Evolutionary conservation across 2,888 invertebrate species (phyloP).

Genomic region (Crepidodera aurea): DNA sequence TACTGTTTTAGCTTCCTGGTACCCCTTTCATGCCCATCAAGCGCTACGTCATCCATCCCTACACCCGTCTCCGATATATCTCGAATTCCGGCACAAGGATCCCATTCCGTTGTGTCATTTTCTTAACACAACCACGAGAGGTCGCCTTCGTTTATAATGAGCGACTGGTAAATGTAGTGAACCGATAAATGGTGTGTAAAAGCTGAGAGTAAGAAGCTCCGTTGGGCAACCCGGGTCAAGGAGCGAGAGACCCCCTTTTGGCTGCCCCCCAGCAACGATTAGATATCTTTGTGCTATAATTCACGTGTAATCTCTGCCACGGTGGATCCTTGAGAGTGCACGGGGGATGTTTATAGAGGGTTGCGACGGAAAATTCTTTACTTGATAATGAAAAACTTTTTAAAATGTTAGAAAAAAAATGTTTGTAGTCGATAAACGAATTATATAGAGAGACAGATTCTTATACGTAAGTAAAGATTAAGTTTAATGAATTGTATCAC

Average conservation of each 20-base stretch:
- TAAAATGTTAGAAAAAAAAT: too few species aligned
- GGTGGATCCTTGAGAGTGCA: slow-evolving; percentile 7
- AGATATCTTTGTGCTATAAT: slow-evolving; percentile 67
- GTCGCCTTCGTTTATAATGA: slow-evolving; percentile 58
- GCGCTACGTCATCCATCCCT: slow-evolving; percentile 4
- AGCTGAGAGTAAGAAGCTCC: slow-evolving; percentile 45
- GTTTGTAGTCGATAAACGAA: too few species aligned
- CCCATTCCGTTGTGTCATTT: slow-evolving; percentile 15
- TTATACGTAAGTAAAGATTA: too few species aligned
- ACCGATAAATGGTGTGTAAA: slow-evolving; percentile 62
- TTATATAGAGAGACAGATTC: too few species aligned
- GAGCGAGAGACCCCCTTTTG: slow-evolving; percentile 47
- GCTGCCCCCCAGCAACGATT: slow-evolving; percentile 59
- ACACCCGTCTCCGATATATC: slow-evolving; percentile 1
- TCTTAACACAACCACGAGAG: slow-evolving; percentile 5
- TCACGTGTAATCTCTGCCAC: slow-evolving; percentile 69
- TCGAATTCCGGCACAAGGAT: background rate
- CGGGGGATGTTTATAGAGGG: slow-evolving; percentile 8
- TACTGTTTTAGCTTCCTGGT: background rate
- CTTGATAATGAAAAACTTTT: too few species aligned
- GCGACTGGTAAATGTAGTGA: slow-evolving; percentile 59
- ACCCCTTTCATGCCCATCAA: slow-evolving; percentile 6
- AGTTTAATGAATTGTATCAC: too few species aligned
- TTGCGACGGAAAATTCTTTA: too few species aligned
- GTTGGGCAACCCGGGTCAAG: slow-evolving; percentile 54